Base-by-base conservation (phyloP, 2,888 invertebrate genomes). In the Melinopterus prodromus region DNA sequence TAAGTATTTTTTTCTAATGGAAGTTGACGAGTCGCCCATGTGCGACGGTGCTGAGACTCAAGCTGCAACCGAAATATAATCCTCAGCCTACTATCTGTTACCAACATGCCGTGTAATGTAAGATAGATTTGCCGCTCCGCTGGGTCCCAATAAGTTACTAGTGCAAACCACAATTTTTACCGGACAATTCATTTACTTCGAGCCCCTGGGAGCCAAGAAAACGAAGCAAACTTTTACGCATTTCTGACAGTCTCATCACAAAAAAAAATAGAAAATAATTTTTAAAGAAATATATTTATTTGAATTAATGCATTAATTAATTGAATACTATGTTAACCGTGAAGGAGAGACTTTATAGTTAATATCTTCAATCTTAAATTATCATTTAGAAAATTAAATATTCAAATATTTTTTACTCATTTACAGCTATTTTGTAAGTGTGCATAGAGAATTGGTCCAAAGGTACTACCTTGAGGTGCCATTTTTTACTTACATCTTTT, bases 71-170 rank as follows among this genome's bases (percentile, higher is more conserved):
- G 89, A 89, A 89, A 89, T 87, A 86, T 87, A 87, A 89, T 89
- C 88, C 87, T 82, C 82, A 83, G 84, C 83, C 84, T 85, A 86
- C 88, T 88, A 88, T 88, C 89, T 87, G 87, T 89, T 88, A 88
- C 88, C 84, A 86, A 87, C 87, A 89, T 88, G 88, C 88, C 84
- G 86, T 88, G 89, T 89, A 89, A 89, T 87, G 88, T 88, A 89
- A 89, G 89, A 88, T 89, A 88, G 86, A 89, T 89, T 89, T 89
- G 87, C 88, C 86, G 89, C 88, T 87, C 87, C 86, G 86, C 85
- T 89, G 86, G 83, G 82, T 87, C 86, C 85, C 88, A 87, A 87
- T 88, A 88, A 87, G 87, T 87, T 86, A 86, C 86, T 86, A 87
- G 86, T 86, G 81, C 84, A 85, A 86, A 87, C 88, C 88, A 86